Evolutionary conservation across 2,797 vertebrate genomes (phyloP).

Genomic region (Scleropages formosus): DNA sequence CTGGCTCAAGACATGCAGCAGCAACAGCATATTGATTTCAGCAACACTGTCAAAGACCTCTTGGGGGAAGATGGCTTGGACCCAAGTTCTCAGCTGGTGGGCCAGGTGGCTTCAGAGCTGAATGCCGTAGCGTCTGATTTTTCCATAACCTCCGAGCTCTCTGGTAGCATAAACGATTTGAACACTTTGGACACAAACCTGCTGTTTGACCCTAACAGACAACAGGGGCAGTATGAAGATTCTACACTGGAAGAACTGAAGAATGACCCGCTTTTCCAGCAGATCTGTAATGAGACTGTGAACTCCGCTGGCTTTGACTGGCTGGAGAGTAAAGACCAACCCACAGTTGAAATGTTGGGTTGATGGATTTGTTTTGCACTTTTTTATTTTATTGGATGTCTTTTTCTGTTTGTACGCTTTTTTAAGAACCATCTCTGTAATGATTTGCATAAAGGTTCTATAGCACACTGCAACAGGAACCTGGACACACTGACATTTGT

Average conservation of each 20-base stretch:
- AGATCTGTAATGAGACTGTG: conserved; percentile 87
- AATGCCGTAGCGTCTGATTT: conserved; percentile 75
- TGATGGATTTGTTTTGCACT: conserved; percentile 73
- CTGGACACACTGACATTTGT: conserved; percentile 79
- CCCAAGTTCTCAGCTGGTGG: conserved; percentile 76
- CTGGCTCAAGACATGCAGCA: conserved; percentile 41
- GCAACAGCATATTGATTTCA: conserved; percentile 81
- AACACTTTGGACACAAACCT: conserved; percentile 92
- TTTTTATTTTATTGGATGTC: conserved; percentile 47
- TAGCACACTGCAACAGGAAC: conserved; percentile 81
- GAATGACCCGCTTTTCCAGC: conserved; percentile 93
- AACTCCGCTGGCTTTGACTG: conserved; percentile 91
- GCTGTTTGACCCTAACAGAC: conserved; percentile 92
- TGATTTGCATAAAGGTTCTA: conserved; percentile 56
- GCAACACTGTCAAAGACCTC: conserved; percentile 84
- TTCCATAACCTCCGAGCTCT: conserved; percentile 89
- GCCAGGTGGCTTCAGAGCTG: conserved; percentile 80
- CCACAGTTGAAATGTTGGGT: conserved; percentile 90
- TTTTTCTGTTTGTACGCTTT: conserved; percentile 65
- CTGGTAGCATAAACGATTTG: conserved; percentile 92
- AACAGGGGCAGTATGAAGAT: conserved; percentile 88
- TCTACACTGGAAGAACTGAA: conserved; percentile 86
- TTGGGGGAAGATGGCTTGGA: conserved; percentile 77
- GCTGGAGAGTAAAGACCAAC: conserved; percentile 98
- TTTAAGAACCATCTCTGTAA: conserved; percentile 44